A percentile compares a stretch with the other conserved stretches of the same genome.
Evolutionary conservation across 2,113 vertebrate species (phyloP).

Genomic region (Naja naja): DNA sequence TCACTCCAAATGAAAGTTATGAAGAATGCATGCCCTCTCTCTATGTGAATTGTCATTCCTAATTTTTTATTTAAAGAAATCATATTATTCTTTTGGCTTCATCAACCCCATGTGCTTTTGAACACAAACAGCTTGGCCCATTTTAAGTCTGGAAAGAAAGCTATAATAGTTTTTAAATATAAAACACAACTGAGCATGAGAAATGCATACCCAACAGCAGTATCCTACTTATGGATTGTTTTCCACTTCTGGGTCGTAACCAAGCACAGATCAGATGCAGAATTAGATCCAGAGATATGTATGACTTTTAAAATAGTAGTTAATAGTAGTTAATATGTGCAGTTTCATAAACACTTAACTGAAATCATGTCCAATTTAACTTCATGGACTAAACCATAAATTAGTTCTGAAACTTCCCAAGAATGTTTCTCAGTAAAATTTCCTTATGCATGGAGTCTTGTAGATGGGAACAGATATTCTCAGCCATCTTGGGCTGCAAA

Average conservation of each 20-base stretch:
- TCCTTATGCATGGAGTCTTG: neutral
- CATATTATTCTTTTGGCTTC: constrained; percentile 22
- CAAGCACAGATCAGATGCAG: neutral
- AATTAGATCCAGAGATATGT: neutral
- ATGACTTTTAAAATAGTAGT: neutral
- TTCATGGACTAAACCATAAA: neutral
- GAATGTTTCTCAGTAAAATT: neutral
- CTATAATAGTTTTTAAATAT: neutral
- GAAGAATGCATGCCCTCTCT: constrained; percentile 36
- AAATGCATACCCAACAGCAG: neutral
- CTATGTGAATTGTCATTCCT: constrained; percentile 2
- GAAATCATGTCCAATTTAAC: neutral
- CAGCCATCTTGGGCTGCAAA: neutral
- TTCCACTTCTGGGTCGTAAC: neutral
- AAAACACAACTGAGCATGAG: neutral
- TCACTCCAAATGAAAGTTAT: constrained; percentile 33
- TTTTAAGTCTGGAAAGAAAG: neutral
- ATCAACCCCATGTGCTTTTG: neutral
- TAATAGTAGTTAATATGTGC: neutral
- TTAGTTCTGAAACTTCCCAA: neutral
- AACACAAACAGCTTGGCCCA: neutral
- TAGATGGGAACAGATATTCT: neutral
- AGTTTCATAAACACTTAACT: neutral
- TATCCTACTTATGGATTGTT: neutral
- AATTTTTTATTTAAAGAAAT: constrained; percentile 36